Evolutionary conservation across 2,113 vertebrate genomes (phyloP).

Genomic region (Antigone vipio): DNA sequence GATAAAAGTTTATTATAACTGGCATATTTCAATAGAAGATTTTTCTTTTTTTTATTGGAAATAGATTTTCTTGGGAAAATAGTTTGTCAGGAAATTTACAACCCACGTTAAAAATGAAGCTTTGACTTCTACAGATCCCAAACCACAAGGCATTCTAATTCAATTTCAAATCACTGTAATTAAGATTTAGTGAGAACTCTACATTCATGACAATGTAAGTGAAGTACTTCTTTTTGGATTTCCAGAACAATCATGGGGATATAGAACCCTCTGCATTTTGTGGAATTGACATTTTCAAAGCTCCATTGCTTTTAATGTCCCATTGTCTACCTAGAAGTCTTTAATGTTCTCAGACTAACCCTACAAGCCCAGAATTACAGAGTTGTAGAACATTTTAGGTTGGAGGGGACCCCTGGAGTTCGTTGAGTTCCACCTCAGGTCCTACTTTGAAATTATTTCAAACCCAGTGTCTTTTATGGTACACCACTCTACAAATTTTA

Average conservation of each 20-base stretch:
- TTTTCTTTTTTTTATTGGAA: not conserved
- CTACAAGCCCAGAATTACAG: not conserved
- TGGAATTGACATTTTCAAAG: not conserved
- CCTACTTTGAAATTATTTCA: not conserved
- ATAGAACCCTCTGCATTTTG: accelerated
- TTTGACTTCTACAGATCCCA: not conserved
- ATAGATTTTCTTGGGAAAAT: not conserved
- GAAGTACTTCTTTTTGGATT: not conserved
- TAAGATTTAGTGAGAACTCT: not conserved
- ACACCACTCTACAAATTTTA: not conserved
- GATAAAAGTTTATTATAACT: not conserved
- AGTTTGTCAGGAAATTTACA: not conserved
- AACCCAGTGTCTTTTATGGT: not conserved
- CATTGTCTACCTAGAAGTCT: not conserved
- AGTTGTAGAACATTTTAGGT: not conserved
- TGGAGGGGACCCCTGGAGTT: not conserved
- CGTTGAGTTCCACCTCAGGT: not conserved
- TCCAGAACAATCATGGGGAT: not conserved
- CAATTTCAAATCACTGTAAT: not conserved
- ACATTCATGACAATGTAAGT: not conserved
- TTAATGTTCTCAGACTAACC: not conserved
- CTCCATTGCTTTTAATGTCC: not conserved
- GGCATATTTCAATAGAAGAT: not conserved
- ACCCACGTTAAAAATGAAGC: not conserved
- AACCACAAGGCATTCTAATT: not conserved